Evolutionary conservation across 2,113 vertebrate genomes (phyloP), one percentile per base, ranked within the genome.

Genomic region (Myotis yumanensis): DNA sequence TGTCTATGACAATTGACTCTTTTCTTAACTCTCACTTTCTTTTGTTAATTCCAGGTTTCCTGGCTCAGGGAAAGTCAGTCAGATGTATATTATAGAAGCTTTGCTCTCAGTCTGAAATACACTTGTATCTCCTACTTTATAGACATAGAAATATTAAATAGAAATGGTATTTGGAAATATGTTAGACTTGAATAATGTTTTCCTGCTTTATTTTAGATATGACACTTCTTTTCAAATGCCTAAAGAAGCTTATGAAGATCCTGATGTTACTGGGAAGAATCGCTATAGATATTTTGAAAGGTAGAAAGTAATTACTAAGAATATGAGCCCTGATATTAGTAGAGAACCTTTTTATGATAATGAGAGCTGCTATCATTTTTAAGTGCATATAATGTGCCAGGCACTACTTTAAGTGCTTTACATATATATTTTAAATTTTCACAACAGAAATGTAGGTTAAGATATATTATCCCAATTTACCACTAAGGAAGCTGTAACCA

Each of bases 201-300:
- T 97, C 66, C 66, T 97, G 84, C 43, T 96, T 96, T 54, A 4
- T 95, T 97, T 97, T 97, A 99, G 99, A 92, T 66, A 95, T 92
- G 91, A 96, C 40, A 76, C 98, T 89, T 98, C 98, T 91, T 69
- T 97, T 97, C 98, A 97, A 1, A 86, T 97, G 48, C 96, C 97
- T 93, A 89, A 35, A 81, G 76, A 35, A 76, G 79, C 73, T 9
- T 94, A 92, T 89, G 97, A 99, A 87, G 98, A 98, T 95, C 97
- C 96, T 68, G 97, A 98, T 66, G 97, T 99, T 66, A 98, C 96
- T 32, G 99, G 99, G 97, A 98, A 96, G 76, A 99, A 99, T 98
- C 98, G 98, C 85, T 99, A 98, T 98, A 99, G 99, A 95, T 99
- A 98, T 97, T 99, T 99, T 97, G 98, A 98, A 96, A 96, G 96